Evolutionary conservation across 2,797 vertebrate genomes (phyloP), one percentile per base, ranked within the genome.

Genomic region (Poecile montanus): DNA sequence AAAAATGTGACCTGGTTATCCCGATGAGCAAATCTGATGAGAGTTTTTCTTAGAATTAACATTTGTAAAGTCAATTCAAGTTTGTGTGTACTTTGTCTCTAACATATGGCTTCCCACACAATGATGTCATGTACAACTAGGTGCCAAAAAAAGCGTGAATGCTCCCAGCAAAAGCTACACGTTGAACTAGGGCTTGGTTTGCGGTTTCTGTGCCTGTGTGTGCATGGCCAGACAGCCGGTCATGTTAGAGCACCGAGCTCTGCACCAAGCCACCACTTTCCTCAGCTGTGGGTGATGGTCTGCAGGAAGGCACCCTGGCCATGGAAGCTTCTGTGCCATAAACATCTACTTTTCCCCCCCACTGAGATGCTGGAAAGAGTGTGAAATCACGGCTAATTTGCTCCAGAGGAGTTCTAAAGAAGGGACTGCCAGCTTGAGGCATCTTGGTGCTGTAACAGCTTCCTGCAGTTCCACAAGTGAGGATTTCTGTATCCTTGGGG

Each of bases 1-100:
- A 62, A 68, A 63, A 58, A 36, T 63, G 15, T 66, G 63, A 56
- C 45, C 74, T 67, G 74, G 11, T 86, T 77, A 66, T 92, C 16
- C 23, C 1, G 2, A 57, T 75, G 80, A 92, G 61, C 85, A 88
- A 74, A 87, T 91, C 27, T 53, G 42, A 71, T 83, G 63, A 51
- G 56, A 36, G 45, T 57, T 94, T 92, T 91, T 92, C 80, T 86
- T 94, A 88, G 75, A 88, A 82, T 81, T 89, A 91, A 61, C 57
- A 20, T 94, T 93, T 92, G 81, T 85, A 77, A 92, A 92, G 66
- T 66, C 56, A 79, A 6, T 67, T 92, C 66, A 57, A 89, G 74
- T 85, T 88, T 93, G 34, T 79, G 70, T 94, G 70, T 88, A 47
- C 77, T 92, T 85, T 85, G 71, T 87, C 77, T 65, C 65, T 79